Percentiles rank a stretch among this genome's conserved stretches.
Evolutionary conservation across 2,797 vertebrate genomes (phyloP).

Genomic region (Macroramphosus scolopax): DNA sequence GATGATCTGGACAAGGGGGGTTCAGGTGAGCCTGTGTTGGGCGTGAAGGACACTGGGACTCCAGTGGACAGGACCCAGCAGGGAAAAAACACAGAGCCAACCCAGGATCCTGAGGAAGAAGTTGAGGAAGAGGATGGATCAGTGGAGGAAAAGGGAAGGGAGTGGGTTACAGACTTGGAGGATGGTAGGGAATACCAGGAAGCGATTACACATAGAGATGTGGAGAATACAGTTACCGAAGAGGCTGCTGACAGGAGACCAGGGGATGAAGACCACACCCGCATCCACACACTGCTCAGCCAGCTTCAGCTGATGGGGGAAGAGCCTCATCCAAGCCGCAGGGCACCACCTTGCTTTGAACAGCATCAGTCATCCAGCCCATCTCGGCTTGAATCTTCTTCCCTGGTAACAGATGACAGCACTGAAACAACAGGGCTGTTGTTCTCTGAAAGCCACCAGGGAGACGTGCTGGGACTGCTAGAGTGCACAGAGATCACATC

Average conservation of each 20-base stretch:
- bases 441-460: constrained; percentile 80
- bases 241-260: constrained; percentile 18
- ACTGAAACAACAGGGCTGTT: constrained; percentile 77
- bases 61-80: constrained; percentile 10
- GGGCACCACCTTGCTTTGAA: constrained; percentile 4
- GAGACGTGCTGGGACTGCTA: constrained; percentile 82
- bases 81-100: constrained; percentile 5
- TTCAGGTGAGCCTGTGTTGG: constrained; percentile 16
- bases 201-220: neutral
- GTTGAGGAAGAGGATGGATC: constrained; percentile 10
- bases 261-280: constrained; percentile 73
- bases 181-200: constrained; percentile 6
- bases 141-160: neutral
- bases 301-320: constrained; percentile 78
- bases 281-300: constrained; percentile 79
- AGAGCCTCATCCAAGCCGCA: constrained; percentile 22
- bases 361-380: constrained; percentile 19
- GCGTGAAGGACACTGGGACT: constrained; percentile 9
- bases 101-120: constrained; percentile 15
- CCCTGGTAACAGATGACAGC: constrained; percentile 22
- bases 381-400: constrained; percentile 14
- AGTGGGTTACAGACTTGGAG: neutral
- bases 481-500: constrained; percentile 68
- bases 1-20: constrained; percentile 27
- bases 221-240: constrained; percentile 10